Percentiles rank a stretch among this genome's conserved stretches.
These are phyloP conservation scores for Drosophila longiperda DNA, from an alignment of 2,888 invertebrate species.

Conservation along the genomic window DNA sequence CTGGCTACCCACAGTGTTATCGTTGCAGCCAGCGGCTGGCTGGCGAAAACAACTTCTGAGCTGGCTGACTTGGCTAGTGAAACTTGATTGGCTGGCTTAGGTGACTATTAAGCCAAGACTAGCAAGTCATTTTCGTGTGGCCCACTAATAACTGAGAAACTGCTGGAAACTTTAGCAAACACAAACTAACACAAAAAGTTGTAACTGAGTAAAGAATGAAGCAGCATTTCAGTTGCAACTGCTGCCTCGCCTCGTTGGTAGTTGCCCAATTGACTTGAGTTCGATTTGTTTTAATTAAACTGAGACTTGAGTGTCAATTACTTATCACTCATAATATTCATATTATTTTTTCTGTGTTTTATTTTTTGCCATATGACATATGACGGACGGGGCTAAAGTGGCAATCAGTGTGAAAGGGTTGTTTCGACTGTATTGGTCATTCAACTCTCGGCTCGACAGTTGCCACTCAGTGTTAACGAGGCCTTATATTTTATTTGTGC, in stretches of 20 bases:
- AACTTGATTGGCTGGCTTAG: constrained; percentile 1
- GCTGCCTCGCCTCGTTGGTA: neutral
- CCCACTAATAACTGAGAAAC: constrained; percentile 1
- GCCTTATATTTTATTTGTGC: constrained; percentile 24
- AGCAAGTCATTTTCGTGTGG: constrained; percentile 2
- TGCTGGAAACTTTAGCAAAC: neutral
- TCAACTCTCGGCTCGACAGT: constrained; percentile 32
- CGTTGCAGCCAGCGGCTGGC: constrained; percentile 2
- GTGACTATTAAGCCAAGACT: neutral
- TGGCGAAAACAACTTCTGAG: constrained; percentile 8
- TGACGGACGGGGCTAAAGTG: neutral
- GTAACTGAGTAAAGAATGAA: neutral
- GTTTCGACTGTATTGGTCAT: constrained; percentile 34
- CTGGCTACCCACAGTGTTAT: constrained; percentile 10
- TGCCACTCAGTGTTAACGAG: constrained; percentile 20
- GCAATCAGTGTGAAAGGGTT: constrained; percentile 14
- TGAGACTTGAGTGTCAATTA: constrained; percentile 52
- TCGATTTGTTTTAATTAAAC: constrained; percentile 25
- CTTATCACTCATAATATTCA: constrained; percentile 63
- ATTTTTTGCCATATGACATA: neutral
- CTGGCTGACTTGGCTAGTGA: constrained; percentile 1
- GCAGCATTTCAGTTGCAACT: neutral
- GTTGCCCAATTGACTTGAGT: neutral
- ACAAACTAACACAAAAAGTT: neutral
- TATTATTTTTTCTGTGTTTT: neutral